A percentile compares a stretch with the other conserved stretches of the same genome.
Evolutionary conservation across 2,113 vertebrate genomes (phyloP).

Genomic region (Dasyornis broadbenti): DNA sequence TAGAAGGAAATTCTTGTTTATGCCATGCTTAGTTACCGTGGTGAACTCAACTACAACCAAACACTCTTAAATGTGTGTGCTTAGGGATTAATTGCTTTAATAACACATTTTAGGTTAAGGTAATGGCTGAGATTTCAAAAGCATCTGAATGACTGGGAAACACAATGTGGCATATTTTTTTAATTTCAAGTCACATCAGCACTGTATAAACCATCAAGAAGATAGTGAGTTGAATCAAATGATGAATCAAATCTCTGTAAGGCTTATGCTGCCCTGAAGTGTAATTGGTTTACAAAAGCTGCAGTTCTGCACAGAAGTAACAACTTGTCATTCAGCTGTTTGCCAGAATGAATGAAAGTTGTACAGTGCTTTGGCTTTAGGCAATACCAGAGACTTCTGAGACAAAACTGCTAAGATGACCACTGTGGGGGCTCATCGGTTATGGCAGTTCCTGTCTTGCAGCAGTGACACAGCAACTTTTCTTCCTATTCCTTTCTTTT

Average conservation of each 20-base stretch:
- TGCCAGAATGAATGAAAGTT: not conserved
- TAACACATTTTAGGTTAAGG: not conserved
- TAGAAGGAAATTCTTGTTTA: not conserved
- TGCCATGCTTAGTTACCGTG: not conserved
- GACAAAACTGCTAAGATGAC: not conserved
- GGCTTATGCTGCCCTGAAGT: not conserved
- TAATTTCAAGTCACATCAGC: not conserved
- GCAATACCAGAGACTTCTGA: conserved; percentile 6
- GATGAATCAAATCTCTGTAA: not conserved
- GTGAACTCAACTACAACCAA: not conserved
- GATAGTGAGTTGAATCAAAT: not conserved
- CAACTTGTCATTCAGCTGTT: not conserved
- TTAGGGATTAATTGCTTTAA: not conserved
- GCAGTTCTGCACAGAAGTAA: not conserved
- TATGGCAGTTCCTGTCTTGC: conserved; percentile 56
- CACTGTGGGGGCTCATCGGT: conserved; percentile 33
- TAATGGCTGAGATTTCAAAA: not conserved
- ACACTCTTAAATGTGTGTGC: not conserved
- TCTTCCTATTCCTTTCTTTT: conserved; percentile 8
- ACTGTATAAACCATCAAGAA: not conserved
- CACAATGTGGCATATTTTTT: not conserved
- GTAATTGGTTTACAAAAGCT: not conserved
- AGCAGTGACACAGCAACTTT: conserved; percentile 27
- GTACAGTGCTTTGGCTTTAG: not conserved
- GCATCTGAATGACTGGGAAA: not conserved